Evolutionary conservation across 2,888 invertebrate genomes (phyloP).

Genomic region (Orthosia gracilis): DNA sequence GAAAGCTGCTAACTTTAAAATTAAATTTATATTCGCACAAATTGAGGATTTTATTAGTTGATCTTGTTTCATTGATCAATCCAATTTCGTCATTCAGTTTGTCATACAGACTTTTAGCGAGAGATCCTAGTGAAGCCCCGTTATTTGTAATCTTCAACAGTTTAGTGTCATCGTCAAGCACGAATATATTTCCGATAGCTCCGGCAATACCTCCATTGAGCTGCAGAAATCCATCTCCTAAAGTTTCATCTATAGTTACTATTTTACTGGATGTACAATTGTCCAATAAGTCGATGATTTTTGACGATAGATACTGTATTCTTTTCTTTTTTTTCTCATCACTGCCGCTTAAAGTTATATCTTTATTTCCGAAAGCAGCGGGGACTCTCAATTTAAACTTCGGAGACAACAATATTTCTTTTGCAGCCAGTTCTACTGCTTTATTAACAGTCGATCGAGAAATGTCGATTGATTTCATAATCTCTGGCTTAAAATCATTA

Average conservation of each 20-base stretch:
- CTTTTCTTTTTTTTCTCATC: neutral
- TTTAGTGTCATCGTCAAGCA: constrained; percentile 28
- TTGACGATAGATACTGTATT: neutral
- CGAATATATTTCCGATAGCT: constrained; percentile 50
- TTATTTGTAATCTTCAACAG: constrained; percentile 41
- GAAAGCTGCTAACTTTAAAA: constrained; percentile 10
- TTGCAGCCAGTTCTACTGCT: constrained; percentile 44
- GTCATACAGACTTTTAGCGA: constrained; percentile 25
- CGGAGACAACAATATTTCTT: constrained; percentile 25
- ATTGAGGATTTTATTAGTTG: neutral
- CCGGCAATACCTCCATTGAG: constrained; percentile 48
- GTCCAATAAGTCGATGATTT: neutral
- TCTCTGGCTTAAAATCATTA: constrained; percentile 6
- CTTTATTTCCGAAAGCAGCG: constrained; percentile 54
- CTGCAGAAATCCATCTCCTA: constrained; percentile 27
- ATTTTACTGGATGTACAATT: constrained; percentile 1
- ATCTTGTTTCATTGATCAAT: neutral
- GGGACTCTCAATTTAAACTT: constrained; percentile 49
- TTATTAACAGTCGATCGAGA: constrained; percentile 17
- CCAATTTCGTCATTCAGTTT: neutral
- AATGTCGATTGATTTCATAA: constrained; percentile 21
- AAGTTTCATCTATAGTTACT: constrained; percentile 40
- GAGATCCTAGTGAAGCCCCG: constrained; percentile 5
- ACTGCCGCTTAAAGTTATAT: constrained; percentile 48
- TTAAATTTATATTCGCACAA: constrained; percentile 10